A percentile compares a stretch with the other conserved stretches of the same genome.
phyloP scores from a whole-genome alignment of 2,113 vertebrate genomes.

The Scolopax mira region DNA sequence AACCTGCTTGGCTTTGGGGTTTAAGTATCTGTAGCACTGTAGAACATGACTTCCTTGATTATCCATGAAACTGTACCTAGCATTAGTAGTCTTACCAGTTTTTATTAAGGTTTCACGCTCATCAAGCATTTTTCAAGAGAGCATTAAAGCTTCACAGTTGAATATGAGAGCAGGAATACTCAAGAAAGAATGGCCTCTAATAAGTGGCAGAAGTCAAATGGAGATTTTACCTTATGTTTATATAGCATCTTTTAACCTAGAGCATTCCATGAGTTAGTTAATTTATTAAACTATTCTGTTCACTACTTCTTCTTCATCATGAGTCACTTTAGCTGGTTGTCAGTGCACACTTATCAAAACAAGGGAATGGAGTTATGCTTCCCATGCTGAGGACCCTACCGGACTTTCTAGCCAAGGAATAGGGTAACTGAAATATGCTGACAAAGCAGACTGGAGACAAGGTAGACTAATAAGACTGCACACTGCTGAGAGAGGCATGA shows the following conservation, averaged over 20 bases:
- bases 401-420: background rate
- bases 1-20: background rate
- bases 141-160: background rate
- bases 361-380: background rate
- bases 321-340: background rate
- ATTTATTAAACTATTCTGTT: background rate
- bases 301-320: background rate
- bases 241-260: background rate
- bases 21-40: background rate
- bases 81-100: background rate
- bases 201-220: background rate
- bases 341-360: background rate
- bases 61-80: background rate
- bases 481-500: background rate
- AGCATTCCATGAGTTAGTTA: background rate
- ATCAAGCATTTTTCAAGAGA: background rate
- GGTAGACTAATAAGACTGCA: background rate
- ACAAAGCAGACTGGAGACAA: background rate
- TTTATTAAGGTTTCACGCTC: background rate
- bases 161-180: background rate
- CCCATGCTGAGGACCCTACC: background rate
- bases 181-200: background rate
- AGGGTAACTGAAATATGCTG: background rate
- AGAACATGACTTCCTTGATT: background rate
- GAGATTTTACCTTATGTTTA: background rate